Conservation (phyloP, 1,140 invertebrate genomes). For the Rhizoglyphus robini region DNA sequence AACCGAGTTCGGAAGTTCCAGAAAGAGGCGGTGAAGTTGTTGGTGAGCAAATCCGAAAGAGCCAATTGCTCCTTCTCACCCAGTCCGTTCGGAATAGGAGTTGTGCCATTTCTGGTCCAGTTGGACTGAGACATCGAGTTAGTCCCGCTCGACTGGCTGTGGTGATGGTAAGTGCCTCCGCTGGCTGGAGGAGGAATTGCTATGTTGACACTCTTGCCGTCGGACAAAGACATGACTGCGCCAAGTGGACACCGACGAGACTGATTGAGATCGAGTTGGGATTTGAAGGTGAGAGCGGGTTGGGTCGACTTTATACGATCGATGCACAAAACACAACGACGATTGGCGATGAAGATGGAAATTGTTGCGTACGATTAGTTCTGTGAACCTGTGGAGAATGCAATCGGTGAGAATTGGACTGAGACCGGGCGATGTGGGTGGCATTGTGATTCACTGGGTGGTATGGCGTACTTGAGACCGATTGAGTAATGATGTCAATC, state of each 20-base stretch:
- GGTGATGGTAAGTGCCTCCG: background rate
- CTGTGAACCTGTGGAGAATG: no score
- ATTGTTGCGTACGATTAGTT: no score
- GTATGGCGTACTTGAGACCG: no score
- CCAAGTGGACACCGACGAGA: background rate
- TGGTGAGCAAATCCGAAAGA: background rate
- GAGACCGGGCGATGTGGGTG: no score
- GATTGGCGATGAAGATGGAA: no score
- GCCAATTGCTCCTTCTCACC: constrained; percentile 8
- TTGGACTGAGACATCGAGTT: background rate
- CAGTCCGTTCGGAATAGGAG: background rate
- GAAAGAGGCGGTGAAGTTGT: constrained; percentile 1
- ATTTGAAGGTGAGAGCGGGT: no score
- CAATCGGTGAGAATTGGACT: no score
- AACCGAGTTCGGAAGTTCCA: constrained; percentile 18
- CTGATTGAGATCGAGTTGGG: no score
- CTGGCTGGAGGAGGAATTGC: background rate
- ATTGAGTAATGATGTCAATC: no score
- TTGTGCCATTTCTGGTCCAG: background rate
- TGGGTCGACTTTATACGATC: no score
- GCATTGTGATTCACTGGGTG: no score
- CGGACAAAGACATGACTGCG: background rate
- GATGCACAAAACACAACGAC: no score
- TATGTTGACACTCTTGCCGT: background rate
- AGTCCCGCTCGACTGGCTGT: background rate